A percentile compares a stretch with the other conserved stretches of the same genome.
Evolutionary conservation across 2,888 invertebrate genomes (phyloP).

Genomic region (Stomorhina lunata): DNA sequence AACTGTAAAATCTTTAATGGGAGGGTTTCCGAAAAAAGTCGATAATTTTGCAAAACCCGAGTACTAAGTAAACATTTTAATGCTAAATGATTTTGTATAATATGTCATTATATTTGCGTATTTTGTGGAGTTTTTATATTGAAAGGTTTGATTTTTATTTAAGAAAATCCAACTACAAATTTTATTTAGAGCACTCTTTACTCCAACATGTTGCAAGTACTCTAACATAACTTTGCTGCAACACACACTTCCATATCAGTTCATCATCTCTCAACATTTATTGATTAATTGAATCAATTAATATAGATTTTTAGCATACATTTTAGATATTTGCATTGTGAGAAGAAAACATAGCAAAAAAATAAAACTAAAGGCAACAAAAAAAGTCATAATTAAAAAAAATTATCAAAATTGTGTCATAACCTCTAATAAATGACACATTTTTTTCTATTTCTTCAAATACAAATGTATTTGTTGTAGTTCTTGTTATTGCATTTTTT

Average conservation of each 20-base stretch:
- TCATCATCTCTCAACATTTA: not conserved
- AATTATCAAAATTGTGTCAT: constrained; percentile 65
- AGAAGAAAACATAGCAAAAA: not conserved
- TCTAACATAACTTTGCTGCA: too few species aligned
- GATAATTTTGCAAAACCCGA: too few species aligned
- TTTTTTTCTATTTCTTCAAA: constrained; percentile 58
- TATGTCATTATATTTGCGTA: too few species aligned
- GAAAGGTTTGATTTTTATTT: too few species aligned
- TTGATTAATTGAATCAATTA: constrained; percentile 39
- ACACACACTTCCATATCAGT: not conserved
- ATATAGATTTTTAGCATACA: constrained; percentile 1
- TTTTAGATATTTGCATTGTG: not conserved
- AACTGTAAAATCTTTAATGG: too few species aligned
- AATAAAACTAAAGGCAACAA: constrained; percentile 7
- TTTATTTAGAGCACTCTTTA: too few species aligned
- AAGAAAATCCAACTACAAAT: too few species aligned
- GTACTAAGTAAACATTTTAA: too few species aligned
- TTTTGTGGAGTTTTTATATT: too few species aligned
- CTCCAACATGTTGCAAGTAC: not conserved
- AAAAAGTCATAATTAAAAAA: constrained; percentile 57
- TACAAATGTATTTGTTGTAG: constrained; percentile 23
- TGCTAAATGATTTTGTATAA: too few species aligned
- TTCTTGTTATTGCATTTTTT: constrained; percentile 17
- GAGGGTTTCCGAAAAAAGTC: too few species aligned
- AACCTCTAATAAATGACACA: constrained; percentile 67